These are phyloP conservation scores for Lepus townsendii DNA, from an alignment of 2,797 vertebrate species.

Conservation along the genomic window DNA sequence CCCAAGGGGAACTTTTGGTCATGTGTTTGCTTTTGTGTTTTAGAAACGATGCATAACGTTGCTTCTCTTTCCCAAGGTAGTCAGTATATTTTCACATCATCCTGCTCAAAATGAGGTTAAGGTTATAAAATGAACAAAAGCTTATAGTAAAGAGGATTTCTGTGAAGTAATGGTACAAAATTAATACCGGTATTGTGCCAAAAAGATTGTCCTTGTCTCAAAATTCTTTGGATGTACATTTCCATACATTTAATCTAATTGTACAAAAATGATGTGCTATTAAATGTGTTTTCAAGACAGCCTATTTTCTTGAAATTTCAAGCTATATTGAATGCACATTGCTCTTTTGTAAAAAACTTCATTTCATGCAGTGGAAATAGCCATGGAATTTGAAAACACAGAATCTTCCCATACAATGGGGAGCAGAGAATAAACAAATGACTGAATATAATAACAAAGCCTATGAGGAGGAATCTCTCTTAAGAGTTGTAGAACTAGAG, in stretches of 20 bases:
- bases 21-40: slow-evolving; percentile 21
- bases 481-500: not conserved
- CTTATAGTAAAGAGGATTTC: not conserved
- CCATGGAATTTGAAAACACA: slow-evolving; percentile 47
- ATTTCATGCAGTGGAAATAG: slow-evolving; percentile 43
- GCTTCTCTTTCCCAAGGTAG: slow-evolving; percentile 11
- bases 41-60: not conserved
- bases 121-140: slow-evolving; percentile 64
- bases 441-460: not conserved
- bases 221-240: slow-evolving; percentile 19
- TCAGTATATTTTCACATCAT: slow-evolving; percentile 40
- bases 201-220: slow-evolving; percentile 40
- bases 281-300: slow-evolving; percentile 34
- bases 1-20: not conserved
- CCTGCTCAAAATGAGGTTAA: slow-evolving; percentile 41
- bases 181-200: not conserved
- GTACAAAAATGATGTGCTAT: slow-evolving; percentile 44
- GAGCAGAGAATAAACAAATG: slow-evolving; percentile 37
- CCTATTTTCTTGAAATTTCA: slow-evolving; percentile 65
- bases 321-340: not conserved
- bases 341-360: slow-evolving; percentile 56
- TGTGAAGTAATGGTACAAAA: not conserved
- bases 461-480: not conserved
- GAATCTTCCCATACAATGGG: not conserved
- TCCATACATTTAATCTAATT: slow-evolving; percentile 68